Percentiles rank a stretch among this genome's conserved stretches.
Conservation (phyloP, 1,140 invertebrate species). For the Aphelinus certus region DNA sequence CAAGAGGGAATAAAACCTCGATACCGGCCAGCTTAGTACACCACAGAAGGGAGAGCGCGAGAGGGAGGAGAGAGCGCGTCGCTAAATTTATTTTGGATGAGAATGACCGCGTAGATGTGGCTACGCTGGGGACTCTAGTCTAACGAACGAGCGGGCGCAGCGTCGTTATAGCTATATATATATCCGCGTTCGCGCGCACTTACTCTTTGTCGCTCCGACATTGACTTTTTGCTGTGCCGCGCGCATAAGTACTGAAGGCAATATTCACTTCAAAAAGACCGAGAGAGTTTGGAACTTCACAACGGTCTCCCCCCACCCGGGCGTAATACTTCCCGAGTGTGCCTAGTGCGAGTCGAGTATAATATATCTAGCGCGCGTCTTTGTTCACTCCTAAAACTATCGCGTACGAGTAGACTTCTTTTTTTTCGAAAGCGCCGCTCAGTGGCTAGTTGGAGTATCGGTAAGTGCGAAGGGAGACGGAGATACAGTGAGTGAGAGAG, state of each 20-base stretch:
- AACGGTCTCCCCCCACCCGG: too few relatives aligned
- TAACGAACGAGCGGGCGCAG: too few relatives aligned
- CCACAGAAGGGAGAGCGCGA: background rate
- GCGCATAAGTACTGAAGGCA: too few relatives aligned
- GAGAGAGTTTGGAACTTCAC: too few relatives aligned
- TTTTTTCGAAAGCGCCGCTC: background rate
- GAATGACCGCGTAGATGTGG: slow-evolving; percentile 11
- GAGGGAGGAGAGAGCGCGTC: background rate
- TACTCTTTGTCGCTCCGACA: background rate
- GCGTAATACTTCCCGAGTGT: background rate
- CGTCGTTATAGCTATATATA: background rate
- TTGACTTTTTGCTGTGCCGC: too few relatives aligned
- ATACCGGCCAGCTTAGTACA: background rate
- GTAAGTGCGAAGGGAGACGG: too few relatives aligned
- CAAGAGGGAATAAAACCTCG: too few relatives aligned
- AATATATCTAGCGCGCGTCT: background rate
- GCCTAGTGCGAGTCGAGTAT: background rate
- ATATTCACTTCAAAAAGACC: too few relatives aligned
- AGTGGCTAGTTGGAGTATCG: too few relatives aligned
- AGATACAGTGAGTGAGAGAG: too few relatives aligned
- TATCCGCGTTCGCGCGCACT: background rate
- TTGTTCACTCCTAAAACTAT: background rate
- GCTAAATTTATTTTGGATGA: slow-evolving; percentile 42
- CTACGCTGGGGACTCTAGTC: too few relatives aligned
- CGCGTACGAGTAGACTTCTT: background rate